A percentile compares a stretch with the other conserved stretches of the same genome.
These are phyloP conservation scores for Pandion haliaetus DNA, from an alignment of 2,113 vertebrate species.

Conservation along the genomic window DNA sequence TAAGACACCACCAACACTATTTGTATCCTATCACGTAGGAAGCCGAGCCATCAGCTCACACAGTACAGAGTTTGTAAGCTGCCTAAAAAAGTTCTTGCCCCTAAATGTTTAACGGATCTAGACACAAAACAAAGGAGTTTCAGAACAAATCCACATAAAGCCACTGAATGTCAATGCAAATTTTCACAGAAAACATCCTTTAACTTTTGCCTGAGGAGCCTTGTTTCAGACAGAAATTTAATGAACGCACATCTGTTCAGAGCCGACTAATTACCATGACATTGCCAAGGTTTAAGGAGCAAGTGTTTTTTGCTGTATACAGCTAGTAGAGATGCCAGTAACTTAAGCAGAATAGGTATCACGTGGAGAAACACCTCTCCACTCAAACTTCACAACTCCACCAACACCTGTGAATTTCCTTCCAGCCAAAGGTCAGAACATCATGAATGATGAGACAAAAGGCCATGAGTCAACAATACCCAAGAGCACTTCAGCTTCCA, in stretches of 20 bases:
- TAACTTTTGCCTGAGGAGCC: neutral
- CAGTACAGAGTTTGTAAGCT: neutral
- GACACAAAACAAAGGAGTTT: neutral
- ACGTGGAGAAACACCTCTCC: neutral
- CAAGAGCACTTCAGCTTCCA: neutral
- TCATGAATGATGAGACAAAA: neutral
- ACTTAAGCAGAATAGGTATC: neutral
- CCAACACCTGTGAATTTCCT: neutral
- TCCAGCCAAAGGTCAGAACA: neutral
- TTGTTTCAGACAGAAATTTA: neutral
- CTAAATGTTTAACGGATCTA: neutral
- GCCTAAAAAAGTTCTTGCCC: neutral
- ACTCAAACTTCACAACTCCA: neutral
- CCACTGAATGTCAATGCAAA: neutral
- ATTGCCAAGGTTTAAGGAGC: neutral
- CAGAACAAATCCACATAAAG: neutral
- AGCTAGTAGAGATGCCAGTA: neutral
- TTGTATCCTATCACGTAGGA: neutral
- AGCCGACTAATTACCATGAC: neutral
- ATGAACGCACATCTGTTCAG: neutral
- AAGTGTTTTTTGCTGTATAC: neutral
- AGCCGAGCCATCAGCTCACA: neutral
- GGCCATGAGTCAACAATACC: neutral
- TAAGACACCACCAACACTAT: neutral
- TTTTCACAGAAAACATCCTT: neutral